phyloP scores from a whole-genome alignment of 2,888 invertebrate genomes.

The Chymomyza procnemis region DNA sequence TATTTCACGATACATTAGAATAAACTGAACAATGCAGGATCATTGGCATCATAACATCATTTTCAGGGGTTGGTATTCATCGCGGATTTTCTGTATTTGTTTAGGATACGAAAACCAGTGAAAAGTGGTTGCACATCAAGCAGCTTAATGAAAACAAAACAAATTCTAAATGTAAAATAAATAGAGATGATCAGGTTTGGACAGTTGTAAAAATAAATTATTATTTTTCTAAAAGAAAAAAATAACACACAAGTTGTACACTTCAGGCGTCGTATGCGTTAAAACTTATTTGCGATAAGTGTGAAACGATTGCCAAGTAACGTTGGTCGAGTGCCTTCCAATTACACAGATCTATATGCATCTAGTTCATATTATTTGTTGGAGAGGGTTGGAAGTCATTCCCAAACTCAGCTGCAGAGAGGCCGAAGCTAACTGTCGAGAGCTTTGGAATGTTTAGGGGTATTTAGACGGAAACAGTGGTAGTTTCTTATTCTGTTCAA shows the following conservation, averaged over 20 bases:
- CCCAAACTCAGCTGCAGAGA: no score
- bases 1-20: not conserved
- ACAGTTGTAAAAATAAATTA: not conserved
- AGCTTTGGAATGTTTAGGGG: no score
- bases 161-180: conserved; percentile 62
- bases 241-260: not conserved
- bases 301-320: no score
- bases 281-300: no score
- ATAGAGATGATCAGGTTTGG: conserved; percentile 22
- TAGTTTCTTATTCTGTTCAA: no score
- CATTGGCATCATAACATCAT: not conserved
- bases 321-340: no score
- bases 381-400: no score
- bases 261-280: no score
- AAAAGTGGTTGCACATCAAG: not conserved
- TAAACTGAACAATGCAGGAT: not conserved
- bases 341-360: no score
- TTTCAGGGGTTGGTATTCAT: not conserved
- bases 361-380: no score
- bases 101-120: not conserved
- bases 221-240: not conserved
- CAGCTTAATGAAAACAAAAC: conserved; percentile 64
- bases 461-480: no score
- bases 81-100: not conserved
- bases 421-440: no score